These are phyloP conservation scores for Cherax destructor DNA, from an alignment of 1,140 invertebrate genomes.

Conservation along the genomic window DNA sequence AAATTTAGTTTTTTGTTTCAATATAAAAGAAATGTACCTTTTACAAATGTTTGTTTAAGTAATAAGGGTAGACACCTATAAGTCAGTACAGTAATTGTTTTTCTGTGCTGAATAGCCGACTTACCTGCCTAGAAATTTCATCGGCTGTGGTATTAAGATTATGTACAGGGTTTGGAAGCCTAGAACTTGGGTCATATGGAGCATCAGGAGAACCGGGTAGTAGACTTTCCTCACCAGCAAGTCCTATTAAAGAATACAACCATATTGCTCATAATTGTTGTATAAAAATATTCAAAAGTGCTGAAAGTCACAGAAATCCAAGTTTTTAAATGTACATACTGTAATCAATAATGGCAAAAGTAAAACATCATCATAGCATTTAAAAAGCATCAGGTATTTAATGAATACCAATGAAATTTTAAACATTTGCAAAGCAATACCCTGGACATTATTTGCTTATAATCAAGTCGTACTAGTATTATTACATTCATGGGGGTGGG, in stretches of 20 bases:
- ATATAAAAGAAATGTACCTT: no score
- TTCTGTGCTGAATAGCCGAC: not conserved
- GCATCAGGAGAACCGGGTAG: constrained; percentile 33
- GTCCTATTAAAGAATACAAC: constrained; percentile 20
- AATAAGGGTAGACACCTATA: no score
- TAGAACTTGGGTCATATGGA: constrained; percentile 24
- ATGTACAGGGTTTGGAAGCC: not conserved
- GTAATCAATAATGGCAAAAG: not conserved
- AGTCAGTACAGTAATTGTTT: not conserved
- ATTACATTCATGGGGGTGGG: no score
- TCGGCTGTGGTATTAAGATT: not conserved
- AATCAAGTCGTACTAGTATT: no score
- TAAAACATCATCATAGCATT: not conserved
- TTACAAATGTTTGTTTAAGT: no score
- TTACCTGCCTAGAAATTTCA: constrained; percentile 12
- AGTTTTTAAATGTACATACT: not conserved
- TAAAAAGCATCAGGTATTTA: no score
- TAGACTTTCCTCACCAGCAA: constrained; percentile 19
- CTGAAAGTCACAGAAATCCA: not conserved
- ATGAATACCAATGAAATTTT: no score
- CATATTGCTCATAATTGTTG: not conserved
- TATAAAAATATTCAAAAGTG: not conserved
- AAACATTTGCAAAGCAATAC: no score
- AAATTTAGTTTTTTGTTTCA: no score
- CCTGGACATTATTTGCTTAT: no score